A percentile compares a stretch with the other conserved stretches of the same genome.
Conservation (phyloP, 1,140 invertebrate genomes). For the Caligus rogercresseyi region DNA sequence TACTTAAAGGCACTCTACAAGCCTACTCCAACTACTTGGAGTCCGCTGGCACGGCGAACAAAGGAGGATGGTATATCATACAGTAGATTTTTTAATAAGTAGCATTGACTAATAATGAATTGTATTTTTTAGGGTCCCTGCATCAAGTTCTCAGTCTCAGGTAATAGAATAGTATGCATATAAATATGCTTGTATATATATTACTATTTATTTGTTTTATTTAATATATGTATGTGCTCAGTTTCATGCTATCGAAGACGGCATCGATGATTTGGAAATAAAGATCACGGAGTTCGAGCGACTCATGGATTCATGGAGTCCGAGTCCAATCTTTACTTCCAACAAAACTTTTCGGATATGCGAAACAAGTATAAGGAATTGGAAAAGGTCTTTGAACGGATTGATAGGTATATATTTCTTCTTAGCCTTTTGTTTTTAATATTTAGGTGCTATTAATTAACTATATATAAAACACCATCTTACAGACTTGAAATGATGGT, state of each 20-base stretch:
- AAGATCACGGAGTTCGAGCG: neutral
- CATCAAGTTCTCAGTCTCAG: neutral
- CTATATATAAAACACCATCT: no score
- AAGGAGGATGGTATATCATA: neutral
- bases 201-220: neutral
- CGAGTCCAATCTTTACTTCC: neutral
- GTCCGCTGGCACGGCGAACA: neutral
- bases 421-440: neutral
- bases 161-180: neutral
- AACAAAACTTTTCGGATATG: neutral
- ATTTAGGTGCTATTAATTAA: no score
- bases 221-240: neutral
- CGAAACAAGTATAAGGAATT: neutral
- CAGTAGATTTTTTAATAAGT: neutral
- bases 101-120: no score
- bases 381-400: neutral
- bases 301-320: neutral
- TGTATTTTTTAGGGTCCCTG: no score
- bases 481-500: neutral
- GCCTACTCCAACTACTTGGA: neutral
- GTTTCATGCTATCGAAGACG: neutral
- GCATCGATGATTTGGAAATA: neutral
- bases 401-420: neutral
- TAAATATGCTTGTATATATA: neutral
- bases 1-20: neutral